Percentiles rank a stretch among this genome's conserved stretches.
Conservation (phyloP, 2,113 vertebrate species). For the Atherinomorus stipes region DNA sequence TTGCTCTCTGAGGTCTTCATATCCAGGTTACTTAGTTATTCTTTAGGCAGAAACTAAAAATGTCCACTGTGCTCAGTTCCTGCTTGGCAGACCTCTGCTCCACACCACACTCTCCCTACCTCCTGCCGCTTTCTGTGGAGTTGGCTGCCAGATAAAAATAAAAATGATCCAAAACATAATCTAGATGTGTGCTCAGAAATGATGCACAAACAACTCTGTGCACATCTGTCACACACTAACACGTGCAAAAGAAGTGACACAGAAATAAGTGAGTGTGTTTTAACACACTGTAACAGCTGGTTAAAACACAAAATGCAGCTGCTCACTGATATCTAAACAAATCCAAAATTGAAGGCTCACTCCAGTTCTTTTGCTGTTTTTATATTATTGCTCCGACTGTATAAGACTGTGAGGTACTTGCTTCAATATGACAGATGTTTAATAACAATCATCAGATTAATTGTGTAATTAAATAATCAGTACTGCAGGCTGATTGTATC, state of each 20-base stretch:
- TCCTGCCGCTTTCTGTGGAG: background rate
- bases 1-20: background rate
- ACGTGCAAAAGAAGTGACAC: slow-evolving; percentile 4
- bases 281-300: slow-evolving; percentile 24
- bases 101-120: background rate
- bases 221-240: slow-evolving; percentile 9
- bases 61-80: background rate
- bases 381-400: background rate
- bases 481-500: no score
- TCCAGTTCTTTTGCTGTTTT: background rate
- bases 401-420: no score
- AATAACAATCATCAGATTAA: background rate
- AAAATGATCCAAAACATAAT: background rate
- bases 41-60: background rate
- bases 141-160: background rate
- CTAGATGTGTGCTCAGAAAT: background rate
- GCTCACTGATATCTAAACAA: slow-evolving; percentile 1
- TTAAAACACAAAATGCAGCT: slow-evolving; percentile 17
- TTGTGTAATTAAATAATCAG: no score
- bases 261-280: slow-evolving; percentile 13
- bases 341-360: slow-evolving; percentile 3
- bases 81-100: background rate
- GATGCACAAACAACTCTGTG: background rate
- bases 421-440: no score
- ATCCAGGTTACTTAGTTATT: background rate